Conservation (phyloP, 2,888 invertebrate genomes). For the Aphidoletes aphidimyza region DNA sequence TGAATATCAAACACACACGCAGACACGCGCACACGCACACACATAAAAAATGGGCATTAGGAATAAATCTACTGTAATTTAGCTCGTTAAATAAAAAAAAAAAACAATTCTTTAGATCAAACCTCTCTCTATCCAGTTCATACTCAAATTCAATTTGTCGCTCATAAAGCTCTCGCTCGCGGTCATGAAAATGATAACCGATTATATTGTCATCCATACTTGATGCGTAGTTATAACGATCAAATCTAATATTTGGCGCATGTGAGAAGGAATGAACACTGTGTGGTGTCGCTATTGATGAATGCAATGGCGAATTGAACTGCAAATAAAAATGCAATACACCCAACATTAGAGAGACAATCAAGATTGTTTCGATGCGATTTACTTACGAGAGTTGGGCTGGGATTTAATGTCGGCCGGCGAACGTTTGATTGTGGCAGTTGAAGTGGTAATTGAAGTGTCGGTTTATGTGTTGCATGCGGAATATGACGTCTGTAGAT, state of each 20-base stretch:
- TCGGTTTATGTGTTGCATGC: constrained; percentile 90
- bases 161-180: constrained; percentile 39
- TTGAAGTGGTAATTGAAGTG: constrained; percentile 92
- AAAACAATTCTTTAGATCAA: neutral
- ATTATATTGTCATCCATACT: neutral
- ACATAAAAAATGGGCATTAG: too few relatives aligned
- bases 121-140: constrained; percentile 58
- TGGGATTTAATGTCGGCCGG: constrained; percentile 93
- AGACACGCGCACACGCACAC: too few relatives aligned
- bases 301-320: neutral
- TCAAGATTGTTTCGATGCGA: neutral
- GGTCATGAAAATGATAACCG: neutral
- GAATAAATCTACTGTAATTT: too few relatives aligned
- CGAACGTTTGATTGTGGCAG: constrained; percentile 85
- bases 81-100: too few relatives aligned
- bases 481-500: constrained; percentile 84
- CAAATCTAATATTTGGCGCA: neutral
- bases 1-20: neutral
- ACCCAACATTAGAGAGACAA: too few relatives aligned
- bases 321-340: too few relatives aligned
- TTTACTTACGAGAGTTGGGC: constrained; percentile 77
- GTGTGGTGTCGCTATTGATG: neutral
- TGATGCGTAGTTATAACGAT: neutral
- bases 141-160: constrained; percentile 63
- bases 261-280: constrained; percentile 30